phyloP scores from a whole-genome alignment of 2,113 vertebrate species.

The Zosterops japonicus region DNA sequence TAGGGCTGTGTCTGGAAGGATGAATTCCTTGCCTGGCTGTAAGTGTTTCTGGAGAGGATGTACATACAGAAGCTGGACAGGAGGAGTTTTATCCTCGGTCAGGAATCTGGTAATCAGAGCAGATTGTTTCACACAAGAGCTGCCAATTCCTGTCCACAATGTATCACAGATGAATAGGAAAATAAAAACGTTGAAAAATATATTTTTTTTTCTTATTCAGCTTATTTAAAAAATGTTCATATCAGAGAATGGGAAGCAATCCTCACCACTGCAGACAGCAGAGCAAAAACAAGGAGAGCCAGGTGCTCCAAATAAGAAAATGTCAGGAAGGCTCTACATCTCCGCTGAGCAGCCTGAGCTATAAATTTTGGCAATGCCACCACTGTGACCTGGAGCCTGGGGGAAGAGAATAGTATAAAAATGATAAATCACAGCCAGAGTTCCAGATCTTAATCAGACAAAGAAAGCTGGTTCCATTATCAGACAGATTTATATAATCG shows the following conservation, averaged over 20 bases:
- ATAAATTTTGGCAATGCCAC: constrained; percentile 75
- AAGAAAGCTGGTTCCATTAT: constrained; percentile 73
- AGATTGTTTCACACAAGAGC: background rate
- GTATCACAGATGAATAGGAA: background rate
- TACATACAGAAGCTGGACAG: background rate
- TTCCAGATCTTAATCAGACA: constrained; percentile 76
- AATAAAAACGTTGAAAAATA: background rate
- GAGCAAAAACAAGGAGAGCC: constrained; percentile 66
- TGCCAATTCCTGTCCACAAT: background rate
- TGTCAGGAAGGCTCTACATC: constrained; percentile 72
- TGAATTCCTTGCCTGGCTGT: background rate
- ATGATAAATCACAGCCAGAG: constrained; percentile 77
- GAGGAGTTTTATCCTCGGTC: background rate
- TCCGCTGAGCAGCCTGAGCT: constrained; percentile 8
- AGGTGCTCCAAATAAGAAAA: constrained; percentile 69
- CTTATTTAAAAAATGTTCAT: background rate
- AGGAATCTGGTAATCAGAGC: background rate
- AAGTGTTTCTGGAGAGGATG: background rate
- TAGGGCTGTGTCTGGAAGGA: background rate
- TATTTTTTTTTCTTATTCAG: background rate
- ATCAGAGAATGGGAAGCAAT: constrained; percentile 35
- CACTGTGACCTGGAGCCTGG: constrained; percentile 68
- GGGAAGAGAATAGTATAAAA: constrained; percentile 80
- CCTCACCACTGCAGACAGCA: constrained; percentile 28
- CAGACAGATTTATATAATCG: constrained; percentile 67